A percentile compares a stretch with the other conserved stretches of the same genome.
Evolutionary conservation across 92 coral and sea anemone genomes (phyloP).

Genomic region (Actinernus sp.): DNA sequence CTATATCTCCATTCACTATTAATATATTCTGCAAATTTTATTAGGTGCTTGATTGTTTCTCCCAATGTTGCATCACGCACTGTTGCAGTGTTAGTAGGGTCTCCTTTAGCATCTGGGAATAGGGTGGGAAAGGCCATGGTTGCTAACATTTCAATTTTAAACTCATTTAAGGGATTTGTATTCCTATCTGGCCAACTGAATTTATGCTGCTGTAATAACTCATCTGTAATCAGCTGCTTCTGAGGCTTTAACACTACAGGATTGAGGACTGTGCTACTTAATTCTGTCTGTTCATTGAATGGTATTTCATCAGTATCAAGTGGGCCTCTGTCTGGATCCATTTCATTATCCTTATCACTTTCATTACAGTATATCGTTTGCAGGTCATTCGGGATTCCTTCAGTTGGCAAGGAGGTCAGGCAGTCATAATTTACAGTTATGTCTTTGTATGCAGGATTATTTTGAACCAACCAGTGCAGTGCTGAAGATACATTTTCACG

Average conservation of each 20-base stretch:
- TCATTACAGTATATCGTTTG: slow-evolving; percentile 31
- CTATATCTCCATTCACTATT: slow-evolving; percentile 65
- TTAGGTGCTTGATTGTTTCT: slow-evolving; percentile 58
- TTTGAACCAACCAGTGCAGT: slow-evolving; percentile 64
- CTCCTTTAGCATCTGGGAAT: slow-evolving; percentile 79
- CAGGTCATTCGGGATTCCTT: slow-evolving; percentile 59
- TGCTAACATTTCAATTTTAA: slow-evolving; percentile 66
- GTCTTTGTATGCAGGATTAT: slow-evolving; percentile 69
- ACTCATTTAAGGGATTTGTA: slow-evolving; percentile 57
- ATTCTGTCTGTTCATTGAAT: slow-evolving; percentile 51
- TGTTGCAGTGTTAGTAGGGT: slow-evolving; percentile 71
- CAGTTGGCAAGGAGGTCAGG: slow-evolving; percentile 45
- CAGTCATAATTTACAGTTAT: slow-evolving; percentile 58
- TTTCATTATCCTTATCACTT: slow-evolving; percentile 43
- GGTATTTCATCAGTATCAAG: slow-evolving; percentile 57
- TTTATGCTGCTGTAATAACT: slow-evolving; percentile 41
- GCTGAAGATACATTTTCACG: slow-evolving; percentile 20
- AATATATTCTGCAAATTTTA: slow-evolving; percentile 62
- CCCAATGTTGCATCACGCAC: slow-evolving; percentile 48
- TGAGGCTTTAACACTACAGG: slow-evolving; percentile 53
- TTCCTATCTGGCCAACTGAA: slow-evolving; percentile 52
- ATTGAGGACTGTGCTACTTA: slow-evolving; percentile 57
- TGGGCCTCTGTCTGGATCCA: slow-evolving; percentile 65
- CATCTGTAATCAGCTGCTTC: slow-evolving; percentile 61
- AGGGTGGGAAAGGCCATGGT: slow-evolving; percentile 81